Base-by-base conservation (phyloP, 2,113 vertebrate genomes). In the Microcebus murinus region DNA sequence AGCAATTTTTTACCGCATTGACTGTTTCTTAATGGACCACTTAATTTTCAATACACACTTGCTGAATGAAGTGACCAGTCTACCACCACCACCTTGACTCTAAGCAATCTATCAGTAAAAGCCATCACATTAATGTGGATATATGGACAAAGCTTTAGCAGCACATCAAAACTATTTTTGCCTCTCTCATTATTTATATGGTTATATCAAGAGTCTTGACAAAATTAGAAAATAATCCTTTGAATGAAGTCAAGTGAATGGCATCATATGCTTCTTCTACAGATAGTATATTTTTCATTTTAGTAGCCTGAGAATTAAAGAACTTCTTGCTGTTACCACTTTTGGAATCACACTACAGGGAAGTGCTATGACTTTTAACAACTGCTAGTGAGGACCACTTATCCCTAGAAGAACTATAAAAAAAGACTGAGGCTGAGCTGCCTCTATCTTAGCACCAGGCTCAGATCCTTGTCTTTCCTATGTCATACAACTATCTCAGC, bases 201-300 rank as follows among this genome's bases (percentile, higher is more conserved):
- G 20, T 63, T 73, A n/a, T 42, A 34, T 85, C 48, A 87, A 90
- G 39, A 13, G 65, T 85, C 57, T 74, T 34, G n/a, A 25, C 39
- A 74, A 87, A 85, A 84, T 93, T 27, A 80, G 45, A 94, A 81
- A 6, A 21, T 4, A 85, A 10, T 82, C 74, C 73, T 87, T 96
- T 65, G 63, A 91, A 73, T 39, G 34, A 93, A 82, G 23, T 63
- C 31, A 76, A 74, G 5, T 74, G 36, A 27, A 21, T 63, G 34
- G 50, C 34, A 71, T 85, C 14, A 70, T 65, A 55, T 25, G 21
- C 17, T 83, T 2, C 23, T 25, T 65, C 27, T 50, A 20, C 45
- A 50, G 31, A 67, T 80, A 90, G 2, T 29, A 90, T 42, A 4
- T 7, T 74, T 82, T 68, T 27, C 63, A 89, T n/a, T 61, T 94